Evolutionary conservation across 2,888 invertebrate species (phyloP).

Genomic region (Lapara coniferarum): DNA sequence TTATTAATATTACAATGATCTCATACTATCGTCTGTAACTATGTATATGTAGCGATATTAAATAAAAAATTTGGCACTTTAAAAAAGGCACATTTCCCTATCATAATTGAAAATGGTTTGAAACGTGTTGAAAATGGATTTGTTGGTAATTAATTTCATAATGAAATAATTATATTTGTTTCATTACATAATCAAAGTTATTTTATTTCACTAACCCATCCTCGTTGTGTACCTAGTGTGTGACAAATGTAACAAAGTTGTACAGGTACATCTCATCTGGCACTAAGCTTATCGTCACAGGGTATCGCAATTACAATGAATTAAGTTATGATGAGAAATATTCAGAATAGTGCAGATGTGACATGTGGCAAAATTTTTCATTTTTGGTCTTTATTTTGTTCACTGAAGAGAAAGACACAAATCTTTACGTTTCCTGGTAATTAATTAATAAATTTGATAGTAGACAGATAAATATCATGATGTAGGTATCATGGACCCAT

Average conservation of each 20-base stretch:
- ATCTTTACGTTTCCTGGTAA: too few species aligned
- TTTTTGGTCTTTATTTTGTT: too few species aligned
- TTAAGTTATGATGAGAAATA: too few species aligned
- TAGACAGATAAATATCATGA: too few species aligned
- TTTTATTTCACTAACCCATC: constrained; percentile 58
- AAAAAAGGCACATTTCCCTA: constrained; percentile 82
- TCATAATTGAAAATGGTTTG: constrained; percentile 81
- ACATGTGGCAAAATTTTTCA: too few species aligned
- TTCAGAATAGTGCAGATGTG: too few species aligned
- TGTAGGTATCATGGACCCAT: too few species aligned
- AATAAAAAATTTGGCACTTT: constrained; percentile 82
- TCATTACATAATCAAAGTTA: constrained; percentile 64
- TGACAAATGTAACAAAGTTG: neutral
- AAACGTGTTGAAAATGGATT: constrained; percentile 84
- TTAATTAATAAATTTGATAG: too few species aligned
- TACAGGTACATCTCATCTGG: neutral
- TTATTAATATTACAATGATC: constrained; percentile 70
- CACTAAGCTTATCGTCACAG: neutral
- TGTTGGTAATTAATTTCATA: constrained; percentile 84
- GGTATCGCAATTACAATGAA: neutral
- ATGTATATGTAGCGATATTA: constrained; percentile 66
- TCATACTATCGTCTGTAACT: constrained; percentile 67
- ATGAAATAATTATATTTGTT: constrained; percentile 83
- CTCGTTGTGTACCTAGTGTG: neutral
- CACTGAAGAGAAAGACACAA: too few species aligned